Evolutionary conservation across 2,113 vertebrate genomes (phyloP).

Genomic region (Pachypanchax playfairii): DNA sequence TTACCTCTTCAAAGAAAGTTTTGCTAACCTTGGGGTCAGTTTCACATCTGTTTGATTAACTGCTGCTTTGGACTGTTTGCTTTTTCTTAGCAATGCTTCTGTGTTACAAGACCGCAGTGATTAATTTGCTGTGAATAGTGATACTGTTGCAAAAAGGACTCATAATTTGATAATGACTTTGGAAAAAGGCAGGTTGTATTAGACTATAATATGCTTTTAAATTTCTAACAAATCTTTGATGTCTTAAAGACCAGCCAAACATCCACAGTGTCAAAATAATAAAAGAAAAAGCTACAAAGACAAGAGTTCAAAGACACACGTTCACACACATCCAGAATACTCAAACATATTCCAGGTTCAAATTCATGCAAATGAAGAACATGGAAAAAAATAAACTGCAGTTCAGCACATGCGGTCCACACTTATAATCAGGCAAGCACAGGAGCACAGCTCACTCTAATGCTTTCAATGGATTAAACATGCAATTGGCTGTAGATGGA

Average conservation of each 20-base stretch:
- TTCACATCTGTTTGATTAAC: slow-evolving; percentile 19
- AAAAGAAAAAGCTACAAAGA: slow-evolving; percentile 10
- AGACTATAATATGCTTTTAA: slow-evolving; percentile 13
- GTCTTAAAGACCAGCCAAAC: slow-evolving; percentile 4
- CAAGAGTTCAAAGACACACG: neutral
- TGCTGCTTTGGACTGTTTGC: neutral
- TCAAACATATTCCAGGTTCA: slow-evolving; percentile 9
- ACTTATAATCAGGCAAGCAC: slow-evolving; percentile 18
- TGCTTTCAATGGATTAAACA: slow-evolving; percentile 41
- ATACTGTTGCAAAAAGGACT: slow-evolving; percentile 9
- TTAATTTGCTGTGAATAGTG: slow-evolving; percentile 14
- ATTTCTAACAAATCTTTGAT: slow-evolving; percentile 36
- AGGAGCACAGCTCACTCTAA: neutral
- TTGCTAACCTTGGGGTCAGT: slow-evolving; percentile 28
- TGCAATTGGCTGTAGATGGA: slow-evolving; percentile 53
- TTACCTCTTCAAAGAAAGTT: slow-evolving; percentile 51
- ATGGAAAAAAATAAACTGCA: slow-evolving; percentile 4
- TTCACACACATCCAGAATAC: neutral
- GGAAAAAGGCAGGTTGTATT: slow-evolving; percentile 9
- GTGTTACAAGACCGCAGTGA: neutral
- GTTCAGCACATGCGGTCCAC: slow-evolving; percentile 19
- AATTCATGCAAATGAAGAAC: slow-evolving; percentile 8
- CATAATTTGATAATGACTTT: slow-evolving; percentile 16
- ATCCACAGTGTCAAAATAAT: neutral
- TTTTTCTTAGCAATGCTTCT: neutral